Conservation (phyloP, 2,113 vertebrate species). For the Calidris pygmaea region DNA sequence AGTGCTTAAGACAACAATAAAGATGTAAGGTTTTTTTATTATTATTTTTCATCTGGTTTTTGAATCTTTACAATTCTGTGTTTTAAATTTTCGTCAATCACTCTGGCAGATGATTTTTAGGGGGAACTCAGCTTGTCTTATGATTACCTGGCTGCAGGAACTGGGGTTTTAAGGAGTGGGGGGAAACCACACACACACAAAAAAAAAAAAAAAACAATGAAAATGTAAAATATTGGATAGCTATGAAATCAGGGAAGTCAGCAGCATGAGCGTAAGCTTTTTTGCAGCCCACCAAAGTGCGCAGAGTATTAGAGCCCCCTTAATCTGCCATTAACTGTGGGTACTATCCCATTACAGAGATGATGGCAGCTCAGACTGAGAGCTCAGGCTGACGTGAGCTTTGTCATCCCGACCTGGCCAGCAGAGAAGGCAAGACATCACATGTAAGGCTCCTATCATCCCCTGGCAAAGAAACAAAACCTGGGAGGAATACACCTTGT, state of each 20-base stretch:
- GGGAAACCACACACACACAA: background rate
- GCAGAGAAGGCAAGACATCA: background rate
- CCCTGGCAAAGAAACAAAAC: background rate
- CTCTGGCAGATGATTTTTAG: background rate
- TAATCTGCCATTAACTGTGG: background rate
- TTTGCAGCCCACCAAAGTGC: background rate
- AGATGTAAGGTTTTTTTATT: background rate
- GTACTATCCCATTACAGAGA: accelerated
- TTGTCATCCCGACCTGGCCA: accelerated
- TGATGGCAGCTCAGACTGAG: background rate
- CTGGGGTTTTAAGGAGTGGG: background rate
- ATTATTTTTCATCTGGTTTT: slow-evolving; percentile 1
- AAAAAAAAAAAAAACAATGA: background rate
- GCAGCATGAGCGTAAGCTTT: background rate
- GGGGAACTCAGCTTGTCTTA: background rate
- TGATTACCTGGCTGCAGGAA: background rate
- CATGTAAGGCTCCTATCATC: accelerated
- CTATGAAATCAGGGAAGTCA: background rate
- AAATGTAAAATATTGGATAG: background rate
- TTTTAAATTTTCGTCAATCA: background rate
- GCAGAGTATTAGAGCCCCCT: background rate
- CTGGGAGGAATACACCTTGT: background rate
- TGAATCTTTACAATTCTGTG: background rate
- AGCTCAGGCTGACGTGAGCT: background rate
- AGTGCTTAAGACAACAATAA: background rate